These are phyloP conservation scores for Rhabdophis nuchalis DNA, from an alignment of 2,797 vertebrate species.

Conservation along the genomic window DNA sequence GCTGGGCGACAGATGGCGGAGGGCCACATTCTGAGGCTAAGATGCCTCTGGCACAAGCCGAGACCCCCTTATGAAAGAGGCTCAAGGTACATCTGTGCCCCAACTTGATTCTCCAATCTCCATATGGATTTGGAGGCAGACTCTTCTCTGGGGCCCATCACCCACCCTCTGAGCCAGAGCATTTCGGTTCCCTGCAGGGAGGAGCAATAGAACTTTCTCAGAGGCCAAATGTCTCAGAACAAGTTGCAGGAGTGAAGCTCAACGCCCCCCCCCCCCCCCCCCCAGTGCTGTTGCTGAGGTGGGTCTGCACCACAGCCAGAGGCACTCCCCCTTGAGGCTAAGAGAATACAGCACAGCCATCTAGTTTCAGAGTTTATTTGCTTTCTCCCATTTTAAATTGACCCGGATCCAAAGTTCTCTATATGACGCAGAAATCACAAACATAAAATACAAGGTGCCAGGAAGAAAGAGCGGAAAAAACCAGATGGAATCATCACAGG, in stretches of 20 bases:
- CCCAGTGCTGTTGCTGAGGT: not conserved
- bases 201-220: not conserved
- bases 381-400: not conserved
- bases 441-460: not conserved
- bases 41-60: not conserved
- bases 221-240: not conserved
- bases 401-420: not conserved
- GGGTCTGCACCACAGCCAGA: not conserved
- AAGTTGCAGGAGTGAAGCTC: not conserved
- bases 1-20: not conserved
- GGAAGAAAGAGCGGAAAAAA: not conserved
- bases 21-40: not conserved
- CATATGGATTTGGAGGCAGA: not conserved
- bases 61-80: not conserved
- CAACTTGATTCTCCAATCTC: not conserved
- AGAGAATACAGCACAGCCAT: not conserved
- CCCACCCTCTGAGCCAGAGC: not conserved
- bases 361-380: not conserved
- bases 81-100: not conserved
- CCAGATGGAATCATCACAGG: not conserved
- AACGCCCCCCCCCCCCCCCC: not conserved
- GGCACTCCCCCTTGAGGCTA: not conserved
- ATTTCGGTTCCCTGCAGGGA: not conserved
- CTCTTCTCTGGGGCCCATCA: not conserved
- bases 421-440: not conserved